These are phyloP conservation scores for Dunckerocampus dactyliophorus DNA, from an alignment of 2,113 vertebrate species.

Conservation along the genomic window DNA sequence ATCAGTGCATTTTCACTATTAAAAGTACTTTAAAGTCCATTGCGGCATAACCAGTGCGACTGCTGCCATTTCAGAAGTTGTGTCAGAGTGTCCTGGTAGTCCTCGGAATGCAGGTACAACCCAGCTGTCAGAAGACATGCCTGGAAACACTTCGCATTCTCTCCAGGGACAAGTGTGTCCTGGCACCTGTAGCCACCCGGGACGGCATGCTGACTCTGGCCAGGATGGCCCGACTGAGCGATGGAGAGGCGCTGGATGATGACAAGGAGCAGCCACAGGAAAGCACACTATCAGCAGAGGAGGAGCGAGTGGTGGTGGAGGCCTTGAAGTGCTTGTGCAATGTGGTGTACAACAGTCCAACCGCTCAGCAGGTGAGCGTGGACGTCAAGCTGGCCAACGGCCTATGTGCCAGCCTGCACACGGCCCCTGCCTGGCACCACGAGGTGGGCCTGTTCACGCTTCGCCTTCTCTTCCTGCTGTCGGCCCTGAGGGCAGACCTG, in stretches of 20 bases:
- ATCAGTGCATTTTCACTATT: not conserved
- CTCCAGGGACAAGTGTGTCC: conserved; percentile 90
- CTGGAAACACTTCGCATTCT: conserved; percentile 93
- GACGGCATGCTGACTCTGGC: conserved; percentile 87
- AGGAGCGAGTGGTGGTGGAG: conserved; percentile 87
- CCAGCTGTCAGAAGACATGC: conserved; percentile 84
- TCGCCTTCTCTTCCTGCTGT: conserved; percentile 92
- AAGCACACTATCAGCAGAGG: conserved; percentile 68
- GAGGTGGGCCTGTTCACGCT: conserved; percentile 93
- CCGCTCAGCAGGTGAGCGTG: conserved; percentile 87
- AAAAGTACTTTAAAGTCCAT: not conserved
- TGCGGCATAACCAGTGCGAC: not conserved
- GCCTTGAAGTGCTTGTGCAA: conserved; percentile 98
- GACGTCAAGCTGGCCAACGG: conserved; percentile 85
- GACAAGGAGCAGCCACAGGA: conserved; percentile 28
- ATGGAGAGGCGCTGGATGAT: conserved; percentile 20
- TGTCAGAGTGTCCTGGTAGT: conserved; percentile 83
- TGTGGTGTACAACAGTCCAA: conserved; percentile 89
- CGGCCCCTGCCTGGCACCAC: conserved; percentile 67
- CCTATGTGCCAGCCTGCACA: conserved; percentile 81
- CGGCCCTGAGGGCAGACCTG: conserved; percentile 86
- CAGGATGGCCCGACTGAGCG: conserved; percentile 75
- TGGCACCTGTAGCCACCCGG: conserved; percentile 88
- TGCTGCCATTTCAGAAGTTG: conserved; percentile 75
- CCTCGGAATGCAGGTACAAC: conserved; percentile 77